Conservation (phyloP, 2,888 invertebrate species). For the Hirtodrosophila cameraria region DNA sequence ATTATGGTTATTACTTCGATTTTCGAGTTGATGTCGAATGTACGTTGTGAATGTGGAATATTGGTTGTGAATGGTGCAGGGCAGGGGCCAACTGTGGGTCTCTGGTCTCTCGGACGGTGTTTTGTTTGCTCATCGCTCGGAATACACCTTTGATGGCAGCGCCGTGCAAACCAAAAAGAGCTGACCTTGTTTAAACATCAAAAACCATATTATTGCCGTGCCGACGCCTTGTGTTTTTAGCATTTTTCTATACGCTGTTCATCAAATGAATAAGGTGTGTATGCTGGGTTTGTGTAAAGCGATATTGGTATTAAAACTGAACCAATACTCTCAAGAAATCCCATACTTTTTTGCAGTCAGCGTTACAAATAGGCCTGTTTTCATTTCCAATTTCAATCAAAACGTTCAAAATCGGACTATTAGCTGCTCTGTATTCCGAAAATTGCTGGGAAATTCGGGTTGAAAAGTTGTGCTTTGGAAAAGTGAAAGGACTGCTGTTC, state of each 20-base stretch:
- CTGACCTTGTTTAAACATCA: conserved; percentile 73
- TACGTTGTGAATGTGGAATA: conserved; percentile 1
- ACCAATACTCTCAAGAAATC: too few relatives aligned
- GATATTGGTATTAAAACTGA: too few relatives aligned
- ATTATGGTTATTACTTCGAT: conserved; percentile 61
- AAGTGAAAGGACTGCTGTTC: too few relatives aligned
- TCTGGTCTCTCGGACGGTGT: conserved; percentile 34
- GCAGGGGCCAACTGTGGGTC: conserved; percentile 31
- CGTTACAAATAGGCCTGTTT: too few relatives aligned
- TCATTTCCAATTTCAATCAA: too few relatives aligned
- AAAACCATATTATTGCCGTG: conserved; percentile 67
- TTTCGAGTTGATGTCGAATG: conserved; percentile 27
- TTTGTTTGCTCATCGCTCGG: conserved; percentile 63
- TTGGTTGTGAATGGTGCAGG: conserved; percentile 1
- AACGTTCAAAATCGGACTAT: too few relatives aligned
- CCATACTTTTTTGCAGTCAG: too few relatives aligned
- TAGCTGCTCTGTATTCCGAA: too few relatives aligned
- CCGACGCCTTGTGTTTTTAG: conserved; percentile 45
- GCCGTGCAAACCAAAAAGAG: conserved; percentile 26
- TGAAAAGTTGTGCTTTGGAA: too few relatives aligned
- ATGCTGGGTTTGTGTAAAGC: neutral
- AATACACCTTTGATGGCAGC: conserved; percentile 58
- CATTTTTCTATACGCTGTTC: conserved; percentile 12
- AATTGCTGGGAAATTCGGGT: too few relatives aligned
- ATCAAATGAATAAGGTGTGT: neutral